These are phyloP conservation scores for Paratilapia polleni DNA, from an alignment of 2,113 vertebrate genomes.

Conservation along the genomic window DNA sequence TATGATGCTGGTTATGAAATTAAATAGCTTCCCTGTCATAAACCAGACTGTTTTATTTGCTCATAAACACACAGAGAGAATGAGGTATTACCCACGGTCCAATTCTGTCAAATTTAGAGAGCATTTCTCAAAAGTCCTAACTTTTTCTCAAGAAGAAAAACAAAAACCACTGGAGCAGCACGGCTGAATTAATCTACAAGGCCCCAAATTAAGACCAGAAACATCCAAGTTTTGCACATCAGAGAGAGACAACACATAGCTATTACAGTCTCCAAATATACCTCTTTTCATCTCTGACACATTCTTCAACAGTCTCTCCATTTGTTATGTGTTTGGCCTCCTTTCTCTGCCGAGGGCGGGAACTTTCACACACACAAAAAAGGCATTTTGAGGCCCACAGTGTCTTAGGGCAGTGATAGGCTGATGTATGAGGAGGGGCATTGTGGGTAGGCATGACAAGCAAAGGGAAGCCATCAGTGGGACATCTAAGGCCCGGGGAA, in stretches of 20 bases:
- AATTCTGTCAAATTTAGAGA: slow-evolving; percentile 64
- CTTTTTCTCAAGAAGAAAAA: slow-evolving; percentile 60
- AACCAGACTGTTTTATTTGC: slow-evolving; percentile 67
- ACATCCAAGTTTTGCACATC: slow-evolving; percentile 53
- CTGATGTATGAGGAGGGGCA: slow-evolving; percentile 72
- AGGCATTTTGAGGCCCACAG: slow-evolving; percentile 50
- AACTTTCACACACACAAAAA: slow-evolving; percentile 62
- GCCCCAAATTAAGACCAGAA: slow-evolving; percentile 73
- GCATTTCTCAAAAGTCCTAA: slow-evolving; percentile 65
- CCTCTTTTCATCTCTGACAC: slow-evolving; percentile 72
- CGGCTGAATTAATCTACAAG: slow-evolving; percentile 55
- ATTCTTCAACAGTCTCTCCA: slow-evolving; percentile 70
- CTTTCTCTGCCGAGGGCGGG: slow-evolving; percentile 50
- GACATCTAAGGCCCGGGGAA: slow-evolving; percentile 69
- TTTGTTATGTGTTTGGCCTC: slow-evolving; percentile 72
- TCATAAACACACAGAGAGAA: slow-evolving; percentile 65
- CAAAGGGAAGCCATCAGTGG: slow-evolving; percentile 68
- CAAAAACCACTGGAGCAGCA: slow-evolving; percentile 59
- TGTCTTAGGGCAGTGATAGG: slow-evolving; percentile 66
- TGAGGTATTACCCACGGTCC: slow-evolving; percentile 54
- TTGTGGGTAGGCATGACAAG: slow-evolving; percentile 71
- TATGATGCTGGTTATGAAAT: slow-evolving; percentile 64
- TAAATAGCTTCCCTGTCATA: slow-evolving; percentile 64
- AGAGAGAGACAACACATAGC: slow-evolving; percentile 55
- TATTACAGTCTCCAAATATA: slow-evolving; percentile 64